Evolutionary conservation across 1,140 invertebrate species (phyloP), one percentile per base, ranked within the genome.

Genomic region (Aphis gossypii): DNA sequence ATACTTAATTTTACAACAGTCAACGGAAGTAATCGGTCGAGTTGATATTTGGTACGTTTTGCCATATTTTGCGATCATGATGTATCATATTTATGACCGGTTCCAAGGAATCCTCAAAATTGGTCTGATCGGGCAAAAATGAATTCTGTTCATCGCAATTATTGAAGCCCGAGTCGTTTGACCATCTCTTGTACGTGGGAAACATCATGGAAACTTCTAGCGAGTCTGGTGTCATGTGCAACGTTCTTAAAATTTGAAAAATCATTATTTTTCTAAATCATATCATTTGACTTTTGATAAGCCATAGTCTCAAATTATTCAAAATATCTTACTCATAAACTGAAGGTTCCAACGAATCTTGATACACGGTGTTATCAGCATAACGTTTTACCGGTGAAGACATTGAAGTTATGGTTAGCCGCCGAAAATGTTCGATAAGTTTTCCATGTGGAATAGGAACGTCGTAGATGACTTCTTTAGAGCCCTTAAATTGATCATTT

Each of bases 21-120:
- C 48, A 93, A 86, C 82, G 92, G 35, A 93, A 93, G 35, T 93
- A 93, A 35, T 84, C 82, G 48, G 48, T 56, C 1, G 92, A 93
- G 48, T 84, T 93, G 21, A 93, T 93, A 38, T 86, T 93, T 25
- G 92, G 92, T 82, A 93, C 92, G 76, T 93, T 93, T 56, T 93
- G 82, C 92, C 92, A 93, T 93, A 93, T 93, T 44, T 93, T 93
- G 14, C 92, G 92, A 44, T 93, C 92, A 18, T 56, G 92, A 23
- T 93, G 46, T 35, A 93, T 93, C 92, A 86, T 93, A 35, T 82
- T 51, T 44, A 93, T 30, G 76, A 86, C 92, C 14, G 92, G 82
- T 86, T 93, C 92, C 51, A 86, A 20, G 6, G 92, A 93, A 41
- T 93, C 92, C 0, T 93, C 92, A 35, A 93, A 93, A 44, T 84